A percentile compares a stretch with the other conserved stretches of the same genome.
Conservation (phyloP, 2,888 invertebrate genomes). For the Steinernema carpocapsae region DNA sequence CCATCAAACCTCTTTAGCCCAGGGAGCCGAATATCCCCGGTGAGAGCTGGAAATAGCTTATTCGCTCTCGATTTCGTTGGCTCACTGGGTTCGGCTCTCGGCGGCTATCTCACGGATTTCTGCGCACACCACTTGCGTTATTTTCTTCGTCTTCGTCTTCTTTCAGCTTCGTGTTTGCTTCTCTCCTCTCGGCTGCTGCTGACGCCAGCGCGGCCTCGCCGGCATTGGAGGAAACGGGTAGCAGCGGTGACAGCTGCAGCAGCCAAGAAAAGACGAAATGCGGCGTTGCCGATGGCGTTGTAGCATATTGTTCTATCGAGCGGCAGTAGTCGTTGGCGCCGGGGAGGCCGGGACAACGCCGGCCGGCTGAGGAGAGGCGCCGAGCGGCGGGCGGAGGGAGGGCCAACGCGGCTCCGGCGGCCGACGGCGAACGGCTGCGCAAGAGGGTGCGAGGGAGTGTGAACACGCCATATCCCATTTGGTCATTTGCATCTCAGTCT, state of each 20-base stretch:
- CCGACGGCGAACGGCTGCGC: not conserved
- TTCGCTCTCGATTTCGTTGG: conserved; percentile 9
- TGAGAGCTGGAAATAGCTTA: not conserved
- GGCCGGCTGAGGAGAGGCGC: not conserved
- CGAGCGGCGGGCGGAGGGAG: not conserved
- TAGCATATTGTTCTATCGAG: conserved; percentile 27
- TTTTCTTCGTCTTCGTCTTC: not conserved
- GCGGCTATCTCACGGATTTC: conserved; percentile 5
- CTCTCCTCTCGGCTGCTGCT: conserved; percentile 7
- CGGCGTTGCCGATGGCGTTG: conserved; percentile 1
- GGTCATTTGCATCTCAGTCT: conserved; percentile 34
- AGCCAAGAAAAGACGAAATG: not conserved
- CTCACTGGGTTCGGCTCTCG: not conserved
- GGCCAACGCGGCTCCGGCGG: not conserved
- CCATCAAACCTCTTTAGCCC: no score
- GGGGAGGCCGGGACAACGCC: not conserved
- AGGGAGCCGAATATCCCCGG: not conserved
- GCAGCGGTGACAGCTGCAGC: conserved; percentile 8
- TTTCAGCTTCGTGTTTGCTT: conserved; percentile 29
- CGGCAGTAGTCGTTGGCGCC: conserved; percentile 19
- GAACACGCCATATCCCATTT: conserved; percentile 34
- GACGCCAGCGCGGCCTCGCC: not conserved
- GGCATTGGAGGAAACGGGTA: not conserved
- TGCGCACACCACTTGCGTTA: not conserved
- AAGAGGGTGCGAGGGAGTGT: conserved; percentile 18